Percentiles rank a stretch among this genome's conserved stretches.
Conservation (phyloP, 1,140 invertebrate species). For the Dendroctonus valens region DNA sequence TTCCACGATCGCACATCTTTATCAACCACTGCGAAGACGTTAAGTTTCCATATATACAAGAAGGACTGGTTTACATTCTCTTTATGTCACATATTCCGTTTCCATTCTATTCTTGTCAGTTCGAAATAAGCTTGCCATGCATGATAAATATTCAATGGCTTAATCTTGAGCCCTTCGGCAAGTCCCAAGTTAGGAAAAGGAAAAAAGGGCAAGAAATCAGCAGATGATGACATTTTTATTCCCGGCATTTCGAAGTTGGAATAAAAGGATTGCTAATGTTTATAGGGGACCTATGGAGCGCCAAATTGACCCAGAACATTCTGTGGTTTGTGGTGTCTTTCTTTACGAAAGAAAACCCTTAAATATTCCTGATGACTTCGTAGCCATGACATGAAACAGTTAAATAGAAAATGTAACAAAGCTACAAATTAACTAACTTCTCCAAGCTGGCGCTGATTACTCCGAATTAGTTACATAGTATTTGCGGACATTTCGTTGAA, state of each 20-base stretch:
- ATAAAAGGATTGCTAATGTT: slow-evolving; percentile 19
- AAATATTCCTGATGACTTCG: too few species aligned
- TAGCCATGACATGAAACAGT: too few species aligned
- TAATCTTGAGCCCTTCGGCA: slow-evolving; percentile 30
- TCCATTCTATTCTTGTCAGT: slow-evolving; percentile 35
- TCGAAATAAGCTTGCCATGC: slow-evolving; percentile 30
- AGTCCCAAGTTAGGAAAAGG: slow-evolving; percentile 15
- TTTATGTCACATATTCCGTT: slow-evolving; percentile 36
- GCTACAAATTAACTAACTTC: too few species aligned
- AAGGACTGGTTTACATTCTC: slow-evolving; percentile 36
- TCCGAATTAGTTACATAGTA: too few species aligned
- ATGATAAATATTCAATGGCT: slow-evolving; percentile 36
- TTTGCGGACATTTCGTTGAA: too few species aligned
- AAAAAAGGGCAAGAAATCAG: slow-evolving; percentile 16
- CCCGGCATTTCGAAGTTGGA: slow-evolving; percentile 2
- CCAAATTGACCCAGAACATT: neutral
- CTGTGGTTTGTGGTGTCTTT: too few species aligned
- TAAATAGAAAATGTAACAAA: too few species aligned
- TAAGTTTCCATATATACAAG: slow-evolving; percentile 33
- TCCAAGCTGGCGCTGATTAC: too few species aligned
- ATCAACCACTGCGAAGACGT: slow-evolving; percentile 1
- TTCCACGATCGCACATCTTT: too few species aligned
- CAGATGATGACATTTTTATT: slow-evolving; percentile 25
- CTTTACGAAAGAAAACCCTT: too few species aligned
- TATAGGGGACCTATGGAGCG: slow-evolving; percentile 1